Evolutionary conservation across 2,113 vertebrate species (phyloP).

Genomic region (Callospermophilus lateralis): DNA sequence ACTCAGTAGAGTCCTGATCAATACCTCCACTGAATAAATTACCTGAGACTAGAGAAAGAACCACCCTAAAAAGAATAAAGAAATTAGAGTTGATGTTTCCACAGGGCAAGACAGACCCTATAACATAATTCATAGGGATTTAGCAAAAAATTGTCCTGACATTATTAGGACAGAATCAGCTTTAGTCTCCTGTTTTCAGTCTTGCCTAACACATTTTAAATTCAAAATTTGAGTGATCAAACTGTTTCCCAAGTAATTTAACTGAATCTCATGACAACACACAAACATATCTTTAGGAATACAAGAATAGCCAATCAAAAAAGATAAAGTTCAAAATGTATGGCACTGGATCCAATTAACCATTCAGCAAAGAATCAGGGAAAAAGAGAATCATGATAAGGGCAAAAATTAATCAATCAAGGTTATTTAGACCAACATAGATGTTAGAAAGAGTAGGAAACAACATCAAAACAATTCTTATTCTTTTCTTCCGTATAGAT

Average conservation of each 20-base stretch:
- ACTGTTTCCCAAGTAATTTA: not conserved
- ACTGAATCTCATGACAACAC: not conserved
- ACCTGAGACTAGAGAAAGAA: not conserved
- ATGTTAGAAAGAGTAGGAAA: not conserved
- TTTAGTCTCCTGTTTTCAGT: not conserved
- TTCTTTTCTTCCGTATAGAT: not conserved
- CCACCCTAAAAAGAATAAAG: not conserved
- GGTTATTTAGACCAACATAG: not conserved
- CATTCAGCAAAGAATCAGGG: not conserved
- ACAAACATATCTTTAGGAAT: not conserved
- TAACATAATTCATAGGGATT: not conserved
- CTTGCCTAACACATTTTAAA: not conserved
- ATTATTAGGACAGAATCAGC: not conserved
- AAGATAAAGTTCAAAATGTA: not conserved
- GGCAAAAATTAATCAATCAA: not conserved
- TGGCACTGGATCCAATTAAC: not conserved
- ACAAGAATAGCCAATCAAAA: not conserved
- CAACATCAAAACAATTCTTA: not conserved
- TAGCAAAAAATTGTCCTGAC: not conserved
- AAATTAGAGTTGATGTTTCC: not conserved
- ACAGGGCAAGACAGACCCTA: not conserved
- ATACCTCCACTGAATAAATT: not conserved
- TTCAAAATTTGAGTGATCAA: not conserved
- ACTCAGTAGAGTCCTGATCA: not conserved
- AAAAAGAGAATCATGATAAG: not conserved